Conservation (phyloP, 2,888 invertebrate genomes). For the Steinernema carpocapsae region DNA sequence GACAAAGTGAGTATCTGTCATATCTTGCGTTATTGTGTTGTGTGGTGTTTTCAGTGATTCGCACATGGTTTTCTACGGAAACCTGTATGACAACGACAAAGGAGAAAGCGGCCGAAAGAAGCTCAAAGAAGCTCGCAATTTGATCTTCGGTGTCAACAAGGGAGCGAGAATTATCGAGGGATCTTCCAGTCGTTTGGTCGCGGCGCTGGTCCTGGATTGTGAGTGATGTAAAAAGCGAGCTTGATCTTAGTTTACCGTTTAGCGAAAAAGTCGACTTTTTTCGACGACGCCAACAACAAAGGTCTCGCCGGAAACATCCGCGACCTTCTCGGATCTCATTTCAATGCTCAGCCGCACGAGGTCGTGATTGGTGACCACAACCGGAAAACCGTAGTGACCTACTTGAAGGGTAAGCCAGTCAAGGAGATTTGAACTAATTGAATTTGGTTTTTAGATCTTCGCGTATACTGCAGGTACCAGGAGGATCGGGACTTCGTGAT, state of each 20-base stretch:
- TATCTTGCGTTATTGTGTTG: background rate
- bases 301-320: background rate
- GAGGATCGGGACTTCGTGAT: slow-evolving; percentile 1
- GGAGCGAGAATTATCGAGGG: slow-evolving; percentile 11
- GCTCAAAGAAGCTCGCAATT: background rate
- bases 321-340: background rate
- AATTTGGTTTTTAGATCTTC: background rate
- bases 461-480: background rate
- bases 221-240: background rate
- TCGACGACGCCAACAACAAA: slow-evolving; percentile 3
- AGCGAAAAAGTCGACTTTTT: slow-evolving; percentile 19
- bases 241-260: background rate
- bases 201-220: slow-evolving; percentile 1
- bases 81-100: background rate
- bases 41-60: background rate
- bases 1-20: background rate
- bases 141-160: slow-evolving; percentile 16
- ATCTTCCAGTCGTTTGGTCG: background rate
- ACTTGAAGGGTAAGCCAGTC: background rate
- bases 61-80: slow-evolving; percentile 22
- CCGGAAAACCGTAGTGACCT: background rate
- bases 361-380: background rate
- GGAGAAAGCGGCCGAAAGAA: background rate
- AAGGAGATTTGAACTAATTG: background rate
- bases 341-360: background rate